Evolutionary conservation across 2,113 vertebrate species (phyloP).

Genomic region (Pseudorasbora parva): DNA sequence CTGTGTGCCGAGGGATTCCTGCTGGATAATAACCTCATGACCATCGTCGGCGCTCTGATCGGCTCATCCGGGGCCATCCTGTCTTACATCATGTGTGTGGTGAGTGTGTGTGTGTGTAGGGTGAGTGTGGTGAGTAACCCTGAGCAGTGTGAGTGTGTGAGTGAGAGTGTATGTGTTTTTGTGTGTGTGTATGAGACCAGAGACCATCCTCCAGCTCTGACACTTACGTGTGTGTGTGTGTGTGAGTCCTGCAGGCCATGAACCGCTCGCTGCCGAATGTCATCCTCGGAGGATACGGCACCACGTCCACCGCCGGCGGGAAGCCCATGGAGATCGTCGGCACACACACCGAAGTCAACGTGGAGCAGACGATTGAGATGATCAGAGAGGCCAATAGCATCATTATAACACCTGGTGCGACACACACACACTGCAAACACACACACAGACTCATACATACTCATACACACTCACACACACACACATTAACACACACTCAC

Average conservation of each 20-base stretch:
- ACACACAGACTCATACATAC: neutral
- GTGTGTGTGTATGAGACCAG: too few species aligned
- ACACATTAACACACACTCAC: neutral
- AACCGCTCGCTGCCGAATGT: conserved; percentile 81
- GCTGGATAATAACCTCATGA: conserved; percentile 81
- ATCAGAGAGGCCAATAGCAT: conserved; percentile 81
- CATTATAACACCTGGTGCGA: conserved; percentile 80
- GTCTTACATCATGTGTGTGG: conserved; percentile 85
- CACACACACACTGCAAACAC: conserved; percentile 1
- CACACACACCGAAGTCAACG: conserved; percentile 80
- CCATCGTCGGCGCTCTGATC: conserved; percentile 81
- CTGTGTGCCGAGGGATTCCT: conserved; percentile 81
- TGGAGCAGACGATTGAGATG: conserved; percentile 80
- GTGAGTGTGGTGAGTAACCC: conserved; percentile 70
- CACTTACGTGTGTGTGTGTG: neutral
- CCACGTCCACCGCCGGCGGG: conserved; percentile 75
- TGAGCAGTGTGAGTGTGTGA: conserved; percentile 26
- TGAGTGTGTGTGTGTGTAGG: conserved; percentile 66
- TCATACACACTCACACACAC: neutral
- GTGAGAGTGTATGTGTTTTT: too few species aligned
- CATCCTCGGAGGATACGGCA: conserved; percentile 80
- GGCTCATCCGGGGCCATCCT: conserved; percentile 83
- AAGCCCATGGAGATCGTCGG: conserved; percentile 85
- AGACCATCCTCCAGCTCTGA: neutral
- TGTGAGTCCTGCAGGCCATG: conserved; percentile 71